These are phyloP conservation scores for Steinernema feltiae DNA, from an alignment of 1,140 invertebrate species.

Conservation along the genomic window DNA sequence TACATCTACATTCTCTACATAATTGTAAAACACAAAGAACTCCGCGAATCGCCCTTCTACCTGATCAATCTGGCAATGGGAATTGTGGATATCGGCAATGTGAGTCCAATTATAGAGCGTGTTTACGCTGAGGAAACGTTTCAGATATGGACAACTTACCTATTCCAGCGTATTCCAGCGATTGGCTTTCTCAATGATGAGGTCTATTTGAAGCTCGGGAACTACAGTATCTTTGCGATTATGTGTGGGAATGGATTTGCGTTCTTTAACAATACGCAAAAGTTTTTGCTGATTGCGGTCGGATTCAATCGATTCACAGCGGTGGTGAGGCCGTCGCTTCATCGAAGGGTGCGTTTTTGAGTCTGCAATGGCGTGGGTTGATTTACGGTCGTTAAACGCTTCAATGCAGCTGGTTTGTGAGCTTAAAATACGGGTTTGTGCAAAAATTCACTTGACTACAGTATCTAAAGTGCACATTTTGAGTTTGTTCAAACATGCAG, in stretches of 20 bases:
- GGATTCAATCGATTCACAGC: neutral
- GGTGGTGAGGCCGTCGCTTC: neutral
- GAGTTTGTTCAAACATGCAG: no score
- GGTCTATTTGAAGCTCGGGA: neutral
- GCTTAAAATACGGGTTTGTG: neutral
- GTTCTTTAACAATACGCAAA: neutral
- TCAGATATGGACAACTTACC: neutral
- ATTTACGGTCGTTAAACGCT: no score
- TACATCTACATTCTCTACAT: neutral
- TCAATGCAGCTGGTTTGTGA: neutral
- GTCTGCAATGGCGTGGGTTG: no score
- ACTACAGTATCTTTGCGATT: neutral
- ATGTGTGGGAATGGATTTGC: neutral
- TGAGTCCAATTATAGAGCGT: neutral
- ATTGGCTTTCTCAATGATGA: neutral
- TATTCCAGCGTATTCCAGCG: neutral
- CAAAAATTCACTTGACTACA: no score
- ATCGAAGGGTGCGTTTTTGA: neutral
- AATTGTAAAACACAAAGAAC: neutral
- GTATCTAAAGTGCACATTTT: no score
- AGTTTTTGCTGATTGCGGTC: neutral
- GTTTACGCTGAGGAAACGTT: neutral
- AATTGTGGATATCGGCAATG: neutral
- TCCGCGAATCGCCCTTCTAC: neutral
- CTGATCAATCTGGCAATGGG: neutral